Evolutionary conservation across 1,140 invertebrate genomes (phyloP).

Genomic region (Drosophila nigrodunni): DNA sequence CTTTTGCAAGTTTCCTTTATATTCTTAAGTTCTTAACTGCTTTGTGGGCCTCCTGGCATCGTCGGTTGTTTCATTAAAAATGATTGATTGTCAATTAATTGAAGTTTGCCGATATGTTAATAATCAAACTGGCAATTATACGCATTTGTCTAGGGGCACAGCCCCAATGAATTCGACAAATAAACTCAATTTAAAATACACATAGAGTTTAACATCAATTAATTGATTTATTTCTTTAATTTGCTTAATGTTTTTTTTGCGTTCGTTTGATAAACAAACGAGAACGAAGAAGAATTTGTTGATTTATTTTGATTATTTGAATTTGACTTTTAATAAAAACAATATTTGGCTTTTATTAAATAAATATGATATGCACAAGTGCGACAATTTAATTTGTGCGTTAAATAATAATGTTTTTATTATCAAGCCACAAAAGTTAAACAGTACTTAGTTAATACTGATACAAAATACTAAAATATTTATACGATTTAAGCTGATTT

Average conservation of each 20-base stretch:
- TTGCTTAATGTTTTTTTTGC: not conserved
- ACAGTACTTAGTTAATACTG: not conserved
- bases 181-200: constrained; percentile 1
- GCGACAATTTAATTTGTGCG: not conserved
- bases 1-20: constrained; percentile 17
- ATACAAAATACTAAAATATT: not conserved
- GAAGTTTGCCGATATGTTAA: constrained; percentile 79
- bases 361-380: constrained; percentile 22
- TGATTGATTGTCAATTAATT: constrained; percentile 83
- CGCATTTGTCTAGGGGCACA: constrained; percentile 31
- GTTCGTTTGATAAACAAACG: constrained; percentile 20
- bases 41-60: constrained; percentile 13
- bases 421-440: not conserved
- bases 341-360: constrained; percentile 44
- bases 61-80: constrained; percentile 76
- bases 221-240: constrained; percentile 34
- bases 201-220: constrained; percentile 15
- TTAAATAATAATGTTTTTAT: constrained; percentile 13
- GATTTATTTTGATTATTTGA: constrained; percentile 43
- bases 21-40: constrained; percentile 1
- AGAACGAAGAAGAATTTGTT: constrained; percentile 22
- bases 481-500: not conserved
- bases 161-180: not conserved
- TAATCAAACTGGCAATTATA: constrained; percentile 64
- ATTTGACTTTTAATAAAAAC: constrained; percentile 49